Conservation (phyloP, 2,888 invertebrate species). For the Leistus spinibarbis region DNA sequence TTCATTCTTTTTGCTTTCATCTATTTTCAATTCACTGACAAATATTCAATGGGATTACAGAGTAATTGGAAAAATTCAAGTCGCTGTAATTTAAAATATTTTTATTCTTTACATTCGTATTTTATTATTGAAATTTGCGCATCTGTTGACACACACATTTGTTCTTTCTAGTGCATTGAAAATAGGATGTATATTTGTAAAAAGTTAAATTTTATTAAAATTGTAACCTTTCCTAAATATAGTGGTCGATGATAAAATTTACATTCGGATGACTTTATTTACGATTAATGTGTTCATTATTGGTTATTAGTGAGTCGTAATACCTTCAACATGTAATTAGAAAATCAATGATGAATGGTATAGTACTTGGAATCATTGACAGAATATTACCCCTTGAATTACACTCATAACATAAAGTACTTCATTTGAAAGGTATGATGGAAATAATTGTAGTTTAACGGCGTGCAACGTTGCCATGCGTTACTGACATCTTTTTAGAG, state of each 20-base stretch:
- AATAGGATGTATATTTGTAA: too few relatives aligned
- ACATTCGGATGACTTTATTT: not conserved
- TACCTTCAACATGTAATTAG: not conserved
- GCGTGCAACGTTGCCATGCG: too few relatives aligned
- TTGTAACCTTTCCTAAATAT: too few relatives aligned
- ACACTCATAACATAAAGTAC: not conserved
- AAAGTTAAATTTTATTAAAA: too few relatives aligned
- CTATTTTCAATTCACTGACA: not conserved
- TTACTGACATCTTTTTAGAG: too few relatives aligned
- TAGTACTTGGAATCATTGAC: not conserved
- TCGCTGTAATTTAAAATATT: too few relatives aligned
- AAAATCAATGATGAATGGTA: not conserved
- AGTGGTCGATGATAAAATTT: too few relatives aligned
- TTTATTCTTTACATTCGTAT: too few relatives aligned
- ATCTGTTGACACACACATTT: too few relatives aligned
- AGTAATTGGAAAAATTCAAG: not conserved
- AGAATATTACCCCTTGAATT: not conserved
- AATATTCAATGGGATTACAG: not conserved
- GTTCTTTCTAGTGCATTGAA: too few relatives aligned
- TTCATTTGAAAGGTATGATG: not conserved
- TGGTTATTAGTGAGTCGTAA: not conserved
- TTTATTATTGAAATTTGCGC: too few relatives aligned
- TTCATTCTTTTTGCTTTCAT: not conserved
- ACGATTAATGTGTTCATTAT: not conserved
- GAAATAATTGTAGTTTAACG: not conserved